These are phyloP conservation scores for Leptoteleia sp. DNA, from an alignment of 1,140 invertebrate species.

Conservation along the genomic window DNA sequence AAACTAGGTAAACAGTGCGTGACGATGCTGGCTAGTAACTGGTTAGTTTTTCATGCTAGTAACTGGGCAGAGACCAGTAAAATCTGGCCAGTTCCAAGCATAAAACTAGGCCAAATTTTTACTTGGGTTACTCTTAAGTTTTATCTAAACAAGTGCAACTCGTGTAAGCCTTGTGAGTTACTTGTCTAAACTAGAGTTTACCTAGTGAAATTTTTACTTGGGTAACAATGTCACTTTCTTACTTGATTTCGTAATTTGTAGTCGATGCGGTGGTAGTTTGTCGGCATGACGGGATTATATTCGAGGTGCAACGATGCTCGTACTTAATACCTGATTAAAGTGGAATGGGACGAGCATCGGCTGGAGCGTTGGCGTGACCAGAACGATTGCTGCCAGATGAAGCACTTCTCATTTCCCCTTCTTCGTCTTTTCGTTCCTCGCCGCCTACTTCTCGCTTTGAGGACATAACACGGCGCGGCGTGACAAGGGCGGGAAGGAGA, in stretches of 20 bases:
- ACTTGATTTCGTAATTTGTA: conserved; percentile 50
- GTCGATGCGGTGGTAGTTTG: conserved; percentile 28
- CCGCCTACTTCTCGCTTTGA: conserved; percentile 69
- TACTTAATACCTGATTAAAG: conserved; percentile 80
- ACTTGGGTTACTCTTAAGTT: too few species aligned
- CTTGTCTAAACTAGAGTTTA: too few species aligned
- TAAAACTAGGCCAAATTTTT: too few species aligned
- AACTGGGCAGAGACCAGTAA: too few species aligned
- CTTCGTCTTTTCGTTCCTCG: conserved; percentile 52
- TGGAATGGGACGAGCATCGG: conserved; percentile 21
- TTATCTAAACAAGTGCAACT: too few species aligned
- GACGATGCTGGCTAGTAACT: too few species aligned
- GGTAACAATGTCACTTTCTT: conserved; percentile 53
- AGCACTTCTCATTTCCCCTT: conserved; percentile 50
- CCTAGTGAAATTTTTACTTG: too few species aligned
- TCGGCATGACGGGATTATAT: conserved; percentile 30
- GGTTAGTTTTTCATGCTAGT: too few species aligned
- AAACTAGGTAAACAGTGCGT: too few species aligned
- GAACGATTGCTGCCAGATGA: conserved; percentile 73
- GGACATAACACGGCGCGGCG: conserved; percentile 70
- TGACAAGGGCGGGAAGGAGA: conserved; percentile 52
- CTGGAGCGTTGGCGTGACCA: conserved; percentile 72
- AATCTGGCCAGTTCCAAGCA: too few species aligned
- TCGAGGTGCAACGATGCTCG: conserved; percentile 69
- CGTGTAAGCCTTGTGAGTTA: too few species aligned